A percentile compares a stretch with the other conserved stretches of the same genome.
phyloP scores from a whole-genome alignment of 1,140 invertebrate genomes.

The Amyelois transitella region DNA sequence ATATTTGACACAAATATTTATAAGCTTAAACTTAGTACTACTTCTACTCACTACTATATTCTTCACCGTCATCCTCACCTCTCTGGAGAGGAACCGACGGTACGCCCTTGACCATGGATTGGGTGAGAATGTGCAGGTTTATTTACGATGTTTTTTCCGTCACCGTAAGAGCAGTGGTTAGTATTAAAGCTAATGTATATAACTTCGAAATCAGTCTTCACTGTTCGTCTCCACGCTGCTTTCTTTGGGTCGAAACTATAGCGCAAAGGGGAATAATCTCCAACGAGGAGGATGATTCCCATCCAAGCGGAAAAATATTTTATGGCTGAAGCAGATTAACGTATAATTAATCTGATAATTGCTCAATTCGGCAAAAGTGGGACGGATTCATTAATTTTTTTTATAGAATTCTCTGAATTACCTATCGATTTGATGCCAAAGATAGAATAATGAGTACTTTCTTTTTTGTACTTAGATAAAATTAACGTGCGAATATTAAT shows the following conservation, averaged over 20 bases:
- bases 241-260: not conserved
- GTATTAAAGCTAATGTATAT: too few relatives aligned
- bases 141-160: too few relatives aligned
- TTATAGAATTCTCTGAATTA: constrained; percentile 9
- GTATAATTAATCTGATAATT: constrained; percentile 38
- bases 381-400: constrained; percentile 36
- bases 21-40: not conserved
- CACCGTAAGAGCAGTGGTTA: too few relatives aligned
- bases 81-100: too few relatives aligned
- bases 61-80: too few relatives aligned
- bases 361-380: constrained; percentile 31
- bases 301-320: not conserved
- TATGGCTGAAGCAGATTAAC: constrained; percentile 1
- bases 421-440: not conserved
- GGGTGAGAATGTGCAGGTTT: too few relatives aligned
- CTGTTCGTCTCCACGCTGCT: too few relatives aligned
- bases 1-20: not conserved
- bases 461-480: too few relatives aligned
- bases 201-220: too few relatives aligned
- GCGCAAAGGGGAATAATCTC: not conserved
- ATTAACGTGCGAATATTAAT: too few relatives aligned
- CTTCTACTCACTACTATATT: not conserved
- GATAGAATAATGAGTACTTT: too few relatives aligned
- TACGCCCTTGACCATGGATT: too few relatives aligned
- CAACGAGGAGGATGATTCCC: not conserved